Conservation (phyloP, 2,888 invertebrate genomes). For the Diadromus collaris region DNA sequence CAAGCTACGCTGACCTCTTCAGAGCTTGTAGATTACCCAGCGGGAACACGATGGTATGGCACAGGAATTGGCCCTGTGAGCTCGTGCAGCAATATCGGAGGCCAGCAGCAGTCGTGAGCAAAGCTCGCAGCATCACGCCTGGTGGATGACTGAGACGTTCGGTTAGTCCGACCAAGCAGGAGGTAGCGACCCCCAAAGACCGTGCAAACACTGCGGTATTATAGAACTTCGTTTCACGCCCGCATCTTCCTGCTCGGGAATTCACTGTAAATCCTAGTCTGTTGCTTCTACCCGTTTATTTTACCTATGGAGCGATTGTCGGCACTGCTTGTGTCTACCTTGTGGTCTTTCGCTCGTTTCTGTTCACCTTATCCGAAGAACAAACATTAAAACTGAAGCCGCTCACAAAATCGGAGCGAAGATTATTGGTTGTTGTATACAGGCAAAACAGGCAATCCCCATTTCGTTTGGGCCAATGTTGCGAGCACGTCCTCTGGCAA, state of each 20-base stretch:
- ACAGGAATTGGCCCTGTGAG: conserved; percentile 31
- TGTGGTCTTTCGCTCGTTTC: conserved; percentile 14
- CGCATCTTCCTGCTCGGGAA: conserved; percentile 37
- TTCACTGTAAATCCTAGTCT: conserved; percentile 10
- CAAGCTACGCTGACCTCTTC: conserved; percentile 1
- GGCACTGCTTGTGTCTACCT: neutral
- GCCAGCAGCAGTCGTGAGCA: conserved; percentile 47
- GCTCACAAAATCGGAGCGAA: conserved; percentile 4
- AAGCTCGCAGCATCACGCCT: conserved; percentile 43
- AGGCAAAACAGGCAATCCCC: neutral
- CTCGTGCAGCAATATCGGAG: conserved; percentile 54
- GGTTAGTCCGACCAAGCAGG: conserved; percentile 8
- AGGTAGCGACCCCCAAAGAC: conserved; percentile 30
- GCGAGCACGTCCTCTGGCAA: neutral
- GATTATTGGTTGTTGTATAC: neutral
- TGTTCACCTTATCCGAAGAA: conserved; percentile 12
- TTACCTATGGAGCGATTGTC: neutral
- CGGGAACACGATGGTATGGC: conserved; percentile 52
- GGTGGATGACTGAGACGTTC: conserved; percentile 48
- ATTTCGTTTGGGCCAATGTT: neutral
- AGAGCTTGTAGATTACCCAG: conserved; percentile 58
- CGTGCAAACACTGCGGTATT: conserved; percentile 43
- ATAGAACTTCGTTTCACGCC: conserved; percentile 53
- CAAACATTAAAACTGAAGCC: conserved; percentile 6
- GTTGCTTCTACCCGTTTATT: neutral